Base-by-base conservation (phyloP, 2,888 invertebrate genomes). In the Balanococcus diminutus region DNA sequence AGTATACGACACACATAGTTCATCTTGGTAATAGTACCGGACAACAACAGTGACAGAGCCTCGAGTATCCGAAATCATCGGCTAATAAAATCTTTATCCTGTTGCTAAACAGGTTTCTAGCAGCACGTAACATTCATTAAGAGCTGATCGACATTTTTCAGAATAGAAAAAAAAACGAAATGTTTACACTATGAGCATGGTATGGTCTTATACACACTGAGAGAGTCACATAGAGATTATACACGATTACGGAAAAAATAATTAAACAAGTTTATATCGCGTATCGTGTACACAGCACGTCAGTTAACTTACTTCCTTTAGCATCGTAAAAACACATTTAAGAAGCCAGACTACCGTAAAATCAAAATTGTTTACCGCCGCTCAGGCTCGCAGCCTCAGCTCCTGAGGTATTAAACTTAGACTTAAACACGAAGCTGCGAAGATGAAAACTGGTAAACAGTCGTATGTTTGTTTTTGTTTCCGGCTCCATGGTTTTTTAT, bases 291-390 rank as follows among this genome's bases (percentile, higher is more conserved):
- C 61, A 25, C 61, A 61, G 61, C 61, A 61, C 61, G 61, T 25
- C 61, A 61, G 61, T 61, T n/a, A n/a, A n/a, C n/a, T n/a, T 61
- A 61, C 61, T 61, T 61, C 61, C 61, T 61, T 61, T 79, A 25
- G 46, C 42, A 82, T 42, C 82, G 42, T 36, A 42, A 82, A 82
- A 82, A 82, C 82, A 61, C 61, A 61, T 61, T 61, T 61, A 61
- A 61, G 82, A 28, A 82, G 82, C 42, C 82, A 82, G 82, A 82
- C 82, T 82, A 82, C 42, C 82, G 82, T 82, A 82, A 82, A 82
- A 82, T 82, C 82, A 82, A 82, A 82, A 82, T 82, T 82, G 82
- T 82, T 82, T 82, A 82, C 82, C 82, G 25, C 82, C 46, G 42
- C 22, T 25, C n/a, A n/a, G n/a, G n/a, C n/a, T n/a, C n/a, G n/a